phyloP scores from a whole-genome alignment of 2,888 invertebrate species.

The Atherix ibis region DNA sequence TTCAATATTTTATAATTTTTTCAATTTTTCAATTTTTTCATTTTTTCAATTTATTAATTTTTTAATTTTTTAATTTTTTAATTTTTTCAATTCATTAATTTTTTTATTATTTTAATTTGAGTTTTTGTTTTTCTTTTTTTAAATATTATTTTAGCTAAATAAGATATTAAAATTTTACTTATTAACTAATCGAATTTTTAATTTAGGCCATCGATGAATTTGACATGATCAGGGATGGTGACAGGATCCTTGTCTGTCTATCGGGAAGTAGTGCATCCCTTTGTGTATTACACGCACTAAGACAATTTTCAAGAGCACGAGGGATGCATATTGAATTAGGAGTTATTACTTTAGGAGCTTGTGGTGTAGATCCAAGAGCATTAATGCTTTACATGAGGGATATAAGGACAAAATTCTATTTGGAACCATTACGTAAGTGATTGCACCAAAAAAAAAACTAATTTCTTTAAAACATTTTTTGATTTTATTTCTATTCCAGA shows the following conservation, averaged over 20 bases:
- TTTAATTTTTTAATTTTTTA: too few relatives aligned
- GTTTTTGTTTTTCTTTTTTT: background rate
- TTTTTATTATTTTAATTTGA: too few relatives aligned
- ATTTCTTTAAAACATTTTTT: too few relatives aligned
- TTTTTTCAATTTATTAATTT: too few relatives aligned
- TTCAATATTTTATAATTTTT: too few relatives aligned
- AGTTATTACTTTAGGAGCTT: conserved; percentile 44
- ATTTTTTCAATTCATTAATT: too few relatives aligned
- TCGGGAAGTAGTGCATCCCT: conserved; percentile 74
- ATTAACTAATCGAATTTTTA: conserved; percentile 9
- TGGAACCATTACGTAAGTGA: conserved; percentile 47
- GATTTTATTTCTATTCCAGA: conserved; percentile 34
- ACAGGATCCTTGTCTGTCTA: conserved; percentile 68
- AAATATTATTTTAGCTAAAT: conserved; percentile 1
- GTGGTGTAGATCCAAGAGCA: conserved; percentile 56
- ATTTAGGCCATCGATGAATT: conserved; percentile 69
- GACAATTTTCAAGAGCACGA: conserved; percentile 65
- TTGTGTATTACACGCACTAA: conserved; percentile 66
- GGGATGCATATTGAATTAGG: conserved; percentile 55
- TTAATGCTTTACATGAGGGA: conserved; percentile 60
- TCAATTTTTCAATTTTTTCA: too few relatives aligned
- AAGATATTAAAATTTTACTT: too few relatives aligned
- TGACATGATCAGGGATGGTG: conserved; percentile 69
- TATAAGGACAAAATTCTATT: conserved; percentile 58
- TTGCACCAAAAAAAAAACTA: background rate